Percentiles rank a stretch among this genome's conserved stretches.
Evolutionary conservation across 2,113 vertebrate species (phyloP).

Genomic region (Miniopterus natalensis): DNA sequence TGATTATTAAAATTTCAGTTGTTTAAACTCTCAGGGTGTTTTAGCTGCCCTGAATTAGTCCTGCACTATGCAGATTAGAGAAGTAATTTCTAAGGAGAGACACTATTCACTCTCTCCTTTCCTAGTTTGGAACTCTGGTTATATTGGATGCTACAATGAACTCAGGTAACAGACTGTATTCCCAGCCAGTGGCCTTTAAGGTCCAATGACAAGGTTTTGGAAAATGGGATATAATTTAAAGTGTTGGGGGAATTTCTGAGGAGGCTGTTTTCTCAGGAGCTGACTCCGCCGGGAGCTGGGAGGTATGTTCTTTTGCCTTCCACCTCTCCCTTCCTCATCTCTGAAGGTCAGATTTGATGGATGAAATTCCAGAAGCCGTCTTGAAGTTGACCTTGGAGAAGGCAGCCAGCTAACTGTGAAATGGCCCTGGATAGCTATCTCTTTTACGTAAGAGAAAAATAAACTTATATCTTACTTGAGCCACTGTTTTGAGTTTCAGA

Average conservation of each 20-base stretch:
- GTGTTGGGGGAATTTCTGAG: not conserved
- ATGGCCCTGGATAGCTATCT: not conserved
- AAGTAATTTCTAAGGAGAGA: not conserved
- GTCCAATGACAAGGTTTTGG: not conserved
- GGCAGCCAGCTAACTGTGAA: not conserved
- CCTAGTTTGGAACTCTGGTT: not conserved
- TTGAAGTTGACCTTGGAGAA: not conserved
- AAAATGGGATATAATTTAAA: not conserved
- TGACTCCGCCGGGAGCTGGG: not conserved
- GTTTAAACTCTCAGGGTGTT: constrained; percentile 50
- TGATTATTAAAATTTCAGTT: constrained; percentile 57
- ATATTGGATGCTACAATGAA: not conserved
- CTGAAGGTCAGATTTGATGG: not conserved
- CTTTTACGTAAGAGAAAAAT: not conserved
- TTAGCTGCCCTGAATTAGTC: constrained; percentile 19
- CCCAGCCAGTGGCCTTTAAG: not conserved
- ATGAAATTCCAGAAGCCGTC: not conserved
- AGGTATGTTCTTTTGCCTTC: not conserved
- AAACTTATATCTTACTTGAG: not conserved
- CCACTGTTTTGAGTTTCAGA: not conserved
- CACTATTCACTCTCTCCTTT: not conserved
- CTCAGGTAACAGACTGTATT: not conserved
- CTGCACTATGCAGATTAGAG: not conserved
- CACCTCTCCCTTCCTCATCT: not conserved
- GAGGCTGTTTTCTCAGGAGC: not conserved